Percentiles rank a stretch among this genome's conserved stretches.
phyloP scores from a whole-genome alignment of 2,113 vertebrate species.

The Cephalopterus ornatus region DNA sequence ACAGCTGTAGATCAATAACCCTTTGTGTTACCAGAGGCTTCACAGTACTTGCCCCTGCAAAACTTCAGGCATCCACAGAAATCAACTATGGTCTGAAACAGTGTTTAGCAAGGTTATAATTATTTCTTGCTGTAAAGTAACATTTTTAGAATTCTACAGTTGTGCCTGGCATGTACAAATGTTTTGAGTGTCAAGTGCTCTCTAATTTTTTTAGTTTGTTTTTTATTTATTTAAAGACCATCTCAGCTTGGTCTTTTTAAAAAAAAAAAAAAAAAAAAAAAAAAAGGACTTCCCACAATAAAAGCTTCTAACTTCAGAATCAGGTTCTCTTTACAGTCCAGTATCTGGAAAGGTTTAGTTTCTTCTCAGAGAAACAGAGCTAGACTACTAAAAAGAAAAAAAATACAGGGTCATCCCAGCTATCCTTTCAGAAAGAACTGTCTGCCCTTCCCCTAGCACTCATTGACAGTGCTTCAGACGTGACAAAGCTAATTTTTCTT shows the following conservation, averaged over 20 bases:
- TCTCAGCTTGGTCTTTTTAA: neutral
- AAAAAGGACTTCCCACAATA: neutral
- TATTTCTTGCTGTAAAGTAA: neutral
- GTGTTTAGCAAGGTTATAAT: neutral
- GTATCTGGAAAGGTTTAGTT: neutral
- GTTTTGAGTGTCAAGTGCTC: neutral
- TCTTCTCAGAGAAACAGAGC: neutral
- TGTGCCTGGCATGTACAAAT: neutral
- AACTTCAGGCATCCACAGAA: neutral
- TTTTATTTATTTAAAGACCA: neutral
- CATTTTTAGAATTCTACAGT: neutral
- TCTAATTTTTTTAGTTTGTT: neutral
- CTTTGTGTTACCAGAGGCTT: neutral
- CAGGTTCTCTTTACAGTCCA: neutral
- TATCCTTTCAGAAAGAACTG: neutral
- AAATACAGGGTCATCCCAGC: neutral
- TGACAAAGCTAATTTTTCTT: neutral
- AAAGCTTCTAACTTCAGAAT: neutral
- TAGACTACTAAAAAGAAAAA: neutral
- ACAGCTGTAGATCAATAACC: neutral
- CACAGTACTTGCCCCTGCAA: neutral
- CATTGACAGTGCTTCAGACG: neutral
- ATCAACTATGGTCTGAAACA: neutral
- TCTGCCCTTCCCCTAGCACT: conserved; percentile 15
- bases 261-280: neutral